Evolutionary conservation across 2,797 vertebrate genomes (phyloP).

Genomic region (Masticophis lateralis): DNA sequence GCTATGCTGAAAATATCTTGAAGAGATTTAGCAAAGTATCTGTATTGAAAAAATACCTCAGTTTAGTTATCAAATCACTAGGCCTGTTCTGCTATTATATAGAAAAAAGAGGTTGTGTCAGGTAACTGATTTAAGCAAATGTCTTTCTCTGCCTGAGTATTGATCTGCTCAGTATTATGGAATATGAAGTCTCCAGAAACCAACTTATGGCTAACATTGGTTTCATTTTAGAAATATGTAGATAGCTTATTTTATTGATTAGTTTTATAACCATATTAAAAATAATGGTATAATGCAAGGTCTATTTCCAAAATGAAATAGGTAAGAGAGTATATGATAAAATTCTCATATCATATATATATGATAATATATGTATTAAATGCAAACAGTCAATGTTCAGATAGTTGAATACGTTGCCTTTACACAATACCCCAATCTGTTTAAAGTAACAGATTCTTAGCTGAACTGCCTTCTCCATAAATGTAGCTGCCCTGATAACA

Average conservation of each 20-base stretch:
- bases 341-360: not conserved
- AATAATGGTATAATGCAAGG: not conserved
- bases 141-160: not conserved
- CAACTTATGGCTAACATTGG: not conserved
- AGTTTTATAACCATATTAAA: not conserved
- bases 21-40: not conserved
- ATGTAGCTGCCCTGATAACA: not conserved
- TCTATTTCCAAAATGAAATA: not conserved
- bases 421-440: not conserved
- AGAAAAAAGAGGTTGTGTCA: not conserved
- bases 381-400: not conserved
- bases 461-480: not conserved
- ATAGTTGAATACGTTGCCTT: not conserved
- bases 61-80: not conserved
- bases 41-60: not conserved
- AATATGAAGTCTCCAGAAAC: not conserved
- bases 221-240: not conserved
- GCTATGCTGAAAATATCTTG: not conserved
- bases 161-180: not conserved
- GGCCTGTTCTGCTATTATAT: not conserved
- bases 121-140: not conserved
- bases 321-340: not conserved
- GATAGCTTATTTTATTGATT: not conserved
- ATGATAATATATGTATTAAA: not conserved
- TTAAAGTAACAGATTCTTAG: not conserved